Conservation (phyloP, 2,113 vertebrate genomes). For the Peromyscus polionotus region DNA sequence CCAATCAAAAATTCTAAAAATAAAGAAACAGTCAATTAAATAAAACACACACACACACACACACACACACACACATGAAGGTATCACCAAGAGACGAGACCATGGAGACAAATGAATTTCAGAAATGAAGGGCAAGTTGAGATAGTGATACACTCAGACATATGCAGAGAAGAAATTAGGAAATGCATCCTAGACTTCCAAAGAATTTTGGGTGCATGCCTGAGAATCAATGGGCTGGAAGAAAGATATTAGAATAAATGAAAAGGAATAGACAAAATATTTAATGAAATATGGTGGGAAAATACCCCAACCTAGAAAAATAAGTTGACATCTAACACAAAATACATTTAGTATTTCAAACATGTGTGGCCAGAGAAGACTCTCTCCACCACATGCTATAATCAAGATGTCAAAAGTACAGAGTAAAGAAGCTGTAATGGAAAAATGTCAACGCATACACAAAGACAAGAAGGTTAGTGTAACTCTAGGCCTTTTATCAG, state of each 20-base stretch:
- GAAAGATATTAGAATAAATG: not conserved
- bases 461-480: not conserved
- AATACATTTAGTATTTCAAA: too few species aligned
- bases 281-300: not conserved
- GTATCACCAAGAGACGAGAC: not conserved
- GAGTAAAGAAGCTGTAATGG: not conserved
- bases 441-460: not conserved
- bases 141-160: not conserved
- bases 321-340: not conserved
- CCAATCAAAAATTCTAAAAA: not conserved
- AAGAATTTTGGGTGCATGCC: not conserved
- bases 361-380: not conserved
- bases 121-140: not conserved
- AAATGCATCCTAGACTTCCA: not conserved
- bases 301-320: not conserved
- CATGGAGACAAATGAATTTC: not conserved
- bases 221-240: not conserved
- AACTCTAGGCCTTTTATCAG: not conserved
- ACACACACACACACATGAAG: too few species aligned
- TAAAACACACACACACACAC: not conserved
- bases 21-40: not conserved
- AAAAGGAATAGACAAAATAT: not conserved
- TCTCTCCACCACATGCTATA: not conserved
- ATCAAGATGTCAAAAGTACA: not conserved
- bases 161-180: not conserved